Evolutionary conservation across 2,113 vertebrate genomes (phyloP).

Genomic region (Morone saxatilis): DNA sequence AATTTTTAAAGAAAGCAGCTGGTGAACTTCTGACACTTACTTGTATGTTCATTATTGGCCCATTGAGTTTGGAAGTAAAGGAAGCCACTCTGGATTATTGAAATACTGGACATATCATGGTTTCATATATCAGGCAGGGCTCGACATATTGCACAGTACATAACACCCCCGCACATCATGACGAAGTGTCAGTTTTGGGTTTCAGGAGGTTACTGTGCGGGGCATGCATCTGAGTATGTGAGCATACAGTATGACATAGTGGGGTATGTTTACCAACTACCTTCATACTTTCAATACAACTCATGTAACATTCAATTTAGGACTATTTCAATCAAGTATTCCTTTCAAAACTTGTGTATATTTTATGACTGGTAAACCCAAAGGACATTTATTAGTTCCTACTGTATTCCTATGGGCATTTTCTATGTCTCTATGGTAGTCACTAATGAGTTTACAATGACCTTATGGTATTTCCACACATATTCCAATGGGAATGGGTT

Average conservation of each 20-base stretch:
- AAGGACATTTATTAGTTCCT: slow-evolving; percentile 8
- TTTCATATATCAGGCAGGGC: slow-evolving; percentile 16
- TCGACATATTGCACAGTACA: slow-evolving; percentile 8
- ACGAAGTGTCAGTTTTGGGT: slow-evolving; percentile 11
- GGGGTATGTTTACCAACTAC: background rate
- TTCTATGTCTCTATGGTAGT: background rate
- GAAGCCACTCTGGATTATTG: slow-evolving; percentile 5
- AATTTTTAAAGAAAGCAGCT: slow-evolving; percentile 14
- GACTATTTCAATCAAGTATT: background rate
- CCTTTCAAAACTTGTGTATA: background rate
- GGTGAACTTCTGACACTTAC: background rate
- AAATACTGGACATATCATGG: background rate
- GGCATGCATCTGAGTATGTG: background rate
- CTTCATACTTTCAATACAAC: background rate
- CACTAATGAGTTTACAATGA: slow-evolving; percentile 11
- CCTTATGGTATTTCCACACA: slow-evolving; percentile 2
- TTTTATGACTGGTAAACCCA: background rate
- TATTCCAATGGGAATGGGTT: background rate
- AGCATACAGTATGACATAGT: slow-evolving; percentile 9
- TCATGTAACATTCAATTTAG: background rate
- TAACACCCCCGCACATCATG: slow-evolving; percentile 2
- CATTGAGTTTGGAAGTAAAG: background rate
- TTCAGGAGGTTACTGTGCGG: slow-evolving; percentile 2
- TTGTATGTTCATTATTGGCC: background rate
- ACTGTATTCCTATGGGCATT: background rate